Percentiles rank a stretch among this genome's conserved stretches.
These are phyloP conservation scores for Listrodromus nycthemerus DNA, from an alignment of 2,888 invertebrate species.

Conservation along the genomic window DNA sequence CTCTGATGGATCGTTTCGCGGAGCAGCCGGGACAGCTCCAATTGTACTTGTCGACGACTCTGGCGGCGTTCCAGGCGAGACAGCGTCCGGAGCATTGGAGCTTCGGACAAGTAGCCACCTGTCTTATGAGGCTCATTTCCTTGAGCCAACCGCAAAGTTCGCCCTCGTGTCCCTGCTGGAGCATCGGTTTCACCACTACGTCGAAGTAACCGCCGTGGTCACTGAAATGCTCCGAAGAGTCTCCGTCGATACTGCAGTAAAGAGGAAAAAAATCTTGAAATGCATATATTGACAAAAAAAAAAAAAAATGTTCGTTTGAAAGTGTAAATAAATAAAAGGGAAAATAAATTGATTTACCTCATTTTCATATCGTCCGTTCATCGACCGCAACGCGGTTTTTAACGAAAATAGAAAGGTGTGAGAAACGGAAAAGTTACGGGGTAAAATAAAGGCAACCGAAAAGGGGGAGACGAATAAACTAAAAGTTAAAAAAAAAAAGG, in stretches of 20 bases:
- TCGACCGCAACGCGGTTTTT: neutral
- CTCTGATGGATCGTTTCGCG: slow-evolving; percentile 85
- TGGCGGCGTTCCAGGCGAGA: slow-evolving; percentile 85
- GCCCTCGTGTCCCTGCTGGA: slow-evolving; percentile 85
- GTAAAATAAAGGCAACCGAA: slow-evolving; percentile 19
- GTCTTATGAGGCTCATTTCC: slow-evolving; percentile 85
- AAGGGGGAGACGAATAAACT: slow-evolving; percentile 26
- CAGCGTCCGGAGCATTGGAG: slow-evolving; percentile 83
- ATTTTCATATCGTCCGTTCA: slow-evolving; percentile 50
- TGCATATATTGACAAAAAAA: no score
- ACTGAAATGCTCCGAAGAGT: slow-evolving; percentile 73
- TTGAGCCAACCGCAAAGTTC: slow-evolving; percentile 86
- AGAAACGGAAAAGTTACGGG: slow-evolving; percentile 21
- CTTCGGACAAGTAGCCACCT: slow-evolving; percentile 81
- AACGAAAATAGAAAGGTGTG: slow-evolving; percentile 5
- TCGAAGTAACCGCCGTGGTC: slow-evolving; percentile 84
- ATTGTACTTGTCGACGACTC: slow-evolving; percentile 85
- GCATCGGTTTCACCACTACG: slow-evolving; percentile 85
- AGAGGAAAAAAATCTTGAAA: neutral
- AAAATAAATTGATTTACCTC: slow-evolving; percentile 44
- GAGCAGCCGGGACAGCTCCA: slow-evolving; percentile 85
- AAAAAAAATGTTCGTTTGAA: neutral
- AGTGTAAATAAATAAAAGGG: neutral
- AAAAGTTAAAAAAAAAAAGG: slow-evolving; percentile 55
- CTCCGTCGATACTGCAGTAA: slow-evolving; percentile 68